These are phyloP conservation scores for Zaprionus tsacasi DNA, from an alignment of 1,140 invertebrate genomes.

Conservation along the genomic window DNA sequence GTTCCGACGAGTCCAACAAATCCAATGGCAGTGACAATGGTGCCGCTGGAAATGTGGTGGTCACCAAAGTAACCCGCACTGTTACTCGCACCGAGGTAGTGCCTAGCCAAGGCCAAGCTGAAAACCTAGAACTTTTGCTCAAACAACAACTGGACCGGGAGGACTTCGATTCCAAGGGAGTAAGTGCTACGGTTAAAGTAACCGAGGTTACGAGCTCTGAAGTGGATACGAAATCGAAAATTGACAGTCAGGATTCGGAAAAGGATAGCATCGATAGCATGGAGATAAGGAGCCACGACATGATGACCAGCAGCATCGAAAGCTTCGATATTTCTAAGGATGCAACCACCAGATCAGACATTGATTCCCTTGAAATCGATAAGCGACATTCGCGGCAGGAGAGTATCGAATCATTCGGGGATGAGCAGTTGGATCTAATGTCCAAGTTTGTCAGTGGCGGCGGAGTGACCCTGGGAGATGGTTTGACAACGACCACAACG, in stretches of 20 bases:
- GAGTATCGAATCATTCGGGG: conserved; percentile 85
- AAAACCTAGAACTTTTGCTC: conserved; percentile 79
- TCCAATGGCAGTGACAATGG: conserved; percentile 85
- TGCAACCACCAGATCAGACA: conserved; percentile 73
- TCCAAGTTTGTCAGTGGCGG: conserved; percentile 79
- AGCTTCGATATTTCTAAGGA: conserved; percentile 86
- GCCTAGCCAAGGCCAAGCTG: conserved; percentile 81
- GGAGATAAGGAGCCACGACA: conserved; percentile 85
- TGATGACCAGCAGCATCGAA: conserved; percentile 87
- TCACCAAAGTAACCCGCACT: conserved; percentile 72
- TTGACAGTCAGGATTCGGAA: conserved; percentile 73
- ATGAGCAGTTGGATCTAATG: conserved; percentile 84
- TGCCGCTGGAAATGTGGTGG: conserved; percentile 66
- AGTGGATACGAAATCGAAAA: conserved; percentile 77
- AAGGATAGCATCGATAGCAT: conserved; percentile 87
- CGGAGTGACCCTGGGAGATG: conserved; percentile 79
- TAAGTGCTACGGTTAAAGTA: conserved; percentile 77
- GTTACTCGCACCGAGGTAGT: conserved; percentile 85
- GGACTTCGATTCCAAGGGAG: conserved; percentile 75
- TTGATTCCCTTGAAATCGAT: conserved; percentile 81
- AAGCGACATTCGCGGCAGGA: conserved; percentile 85
- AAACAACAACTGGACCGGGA: conserved; percentile 74
- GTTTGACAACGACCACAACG: conserved; percentile 84
- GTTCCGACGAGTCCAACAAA: conserved; percentile 86
- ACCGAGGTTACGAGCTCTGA: conserved; percentile 85